Base-by-base conservation (phyloP, 1,140 invertebrate species). In the Drosophila subpulchrella region DNA sequence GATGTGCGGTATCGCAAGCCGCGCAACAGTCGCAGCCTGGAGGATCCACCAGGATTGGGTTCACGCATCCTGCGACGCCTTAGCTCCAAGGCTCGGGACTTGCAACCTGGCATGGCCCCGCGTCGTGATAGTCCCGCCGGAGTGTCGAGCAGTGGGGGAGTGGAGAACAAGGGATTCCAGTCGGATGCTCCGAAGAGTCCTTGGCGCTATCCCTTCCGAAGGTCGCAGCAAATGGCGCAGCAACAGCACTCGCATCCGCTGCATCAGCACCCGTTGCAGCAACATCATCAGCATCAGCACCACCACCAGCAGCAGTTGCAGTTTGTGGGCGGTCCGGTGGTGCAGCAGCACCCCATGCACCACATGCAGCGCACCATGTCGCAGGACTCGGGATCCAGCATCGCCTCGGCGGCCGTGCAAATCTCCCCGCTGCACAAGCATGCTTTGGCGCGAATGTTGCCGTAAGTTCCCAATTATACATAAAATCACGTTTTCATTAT, bases 1-100 rank as follows among this genome's bases (percentile, higher is more conserved):
- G 96, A 96, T 75, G 96, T 94, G n/a, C 93, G 95, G 92, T 93
- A 94, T 93, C 92, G 94, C 91, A 94, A 95, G 92, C 84, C 83
- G 12, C 93, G 94, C 83, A 93, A 93, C 66, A 93, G 94, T 77
- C 94, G 94, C 81, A 78, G 92, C 44, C 81, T 95, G 8, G 95
- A 96, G 89, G 95, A 95, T 74, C 94, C 95, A 0, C 92, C 93
- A 0, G 92, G 92, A 12, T 88, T 96, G 4, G 95, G 95, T 0
- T 93, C 94, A 15, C 93, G 94, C 82, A 95, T 96, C 38, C 91
- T 96, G 57, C 94, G 95, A 92, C 93, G 95, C 38, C 88, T 95
- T n/a, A 95, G 95, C 27, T 94, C 94, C 0, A 95, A 94, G 82
- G 94, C 93, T 12, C 92, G 93, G 11, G 93, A 94, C 48, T 90